These are phyloP conservation scores for Nebria brevicollis DNA, from an alignment of 2,888 invertebrate species.

Conservation along the genomic window DNA sequence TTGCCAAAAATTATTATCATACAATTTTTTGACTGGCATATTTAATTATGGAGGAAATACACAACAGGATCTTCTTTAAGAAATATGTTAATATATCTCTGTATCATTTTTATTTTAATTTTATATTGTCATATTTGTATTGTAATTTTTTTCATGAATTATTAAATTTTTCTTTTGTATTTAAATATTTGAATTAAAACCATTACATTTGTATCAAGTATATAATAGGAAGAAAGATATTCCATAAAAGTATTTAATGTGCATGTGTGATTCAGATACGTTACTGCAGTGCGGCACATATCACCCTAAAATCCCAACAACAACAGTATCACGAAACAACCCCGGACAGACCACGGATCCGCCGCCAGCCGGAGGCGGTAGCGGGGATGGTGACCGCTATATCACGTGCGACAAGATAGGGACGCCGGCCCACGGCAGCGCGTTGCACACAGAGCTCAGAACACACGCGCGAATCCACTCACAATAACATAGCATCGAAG, in stretches of 20 bases:
- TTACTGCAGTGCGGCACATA: conserved; percentile 17
- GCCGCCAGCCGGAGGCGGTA: neutral
- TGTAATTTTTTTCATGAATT: too few relatives aligned
- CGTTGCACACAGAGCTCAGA: neutral
- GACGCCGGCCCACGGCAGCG: neutral
- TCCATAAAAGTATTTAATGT: neutral
- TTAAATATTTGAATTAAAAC: too few relatives aligned
- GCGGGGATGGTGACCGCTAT: conserved; percentile 1
- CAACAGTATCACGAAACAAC: conserved; percentile 4
- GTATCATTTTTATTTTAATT: too few relatives aligned
- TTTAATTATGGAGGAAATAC: too few relatives aligned
- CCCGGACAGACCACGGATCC: neutral
- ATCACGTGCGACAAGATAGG: conserved; percentile 18
- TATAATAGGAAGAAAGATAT: too few relatives aligned
- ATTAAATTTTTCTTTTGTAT: too few relatives aligned
- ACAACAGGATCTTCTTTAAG: too few relatives aligned
- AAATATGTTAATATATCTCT: too few relatives aligned
- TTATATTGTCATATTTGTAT: too few relatives aligned
- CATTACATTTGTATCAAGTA: too few relatives aligned
- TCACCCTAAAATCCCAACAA: neutral
- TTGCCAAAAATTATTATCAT: too few relatives aligned
- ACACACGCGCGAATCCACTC: neutral
- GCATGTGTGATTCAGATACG: neutral
- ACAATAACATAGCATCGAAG: neutral
- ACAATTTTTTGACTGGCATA: too few relatives aligned